phyloP scores from a whole-genome alignment of 1,140 invertebrate species.

The Drosophila lowei region DNA sequence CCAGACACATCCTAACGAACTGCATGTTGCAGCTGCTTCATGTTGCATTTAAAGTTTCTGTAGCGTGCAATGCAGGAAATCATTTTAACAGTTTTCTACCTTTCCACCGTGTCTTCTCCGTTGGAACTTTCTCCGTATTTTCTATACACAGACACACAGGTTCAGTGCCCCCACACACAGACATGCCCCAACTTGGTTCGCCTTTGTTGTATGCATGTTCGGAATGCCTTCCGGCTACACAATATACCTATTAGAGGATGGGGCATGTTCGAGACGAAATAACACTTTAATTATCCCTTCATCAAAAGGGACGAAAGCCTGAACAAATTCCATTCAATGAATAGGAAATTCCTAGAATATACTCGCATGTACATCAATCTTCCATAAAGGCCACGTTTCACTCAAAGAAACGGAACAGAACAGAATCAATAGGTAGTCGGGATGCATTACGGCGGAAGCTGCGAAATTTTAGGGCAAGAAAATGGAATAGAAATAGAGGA shows the following conservation, averaged over 20 bases:
- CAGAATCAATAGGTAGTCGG: neutral
- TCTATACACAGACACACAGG: conserved; percentile 47
- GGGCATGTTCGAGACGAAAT: conserved; percentile 3
- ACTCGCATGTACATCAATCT: too few relatives aligned
- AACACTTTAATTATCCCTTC: too few relatives aligned
- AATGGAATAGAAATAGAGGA: too few relatives aligned
- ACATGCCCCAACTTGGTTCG: conserved; percentile 58
- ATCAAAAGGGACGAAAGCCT: too few relatives aligned
- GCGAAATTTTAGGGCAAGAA: too few relatives aligned
- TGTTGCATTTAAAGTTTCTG: conserved; percentile 78
- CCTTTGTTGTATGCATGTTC: conserved; percentile 63
- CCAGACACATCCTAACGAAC: conserved; percentile 25
- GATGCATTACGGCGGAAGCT: too few relatives aligned
- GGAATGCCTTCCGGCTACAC: conserved; percentile 19
- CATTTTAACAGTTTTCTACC: conserved; percentile 76
- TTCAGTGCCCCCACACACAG: conserved; percentile 64
- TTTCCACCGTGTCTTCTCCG: conserved; percentile 22
- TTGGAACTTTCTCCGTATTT: conserved; percentile 24
- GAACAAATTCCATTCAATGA: too few relatives aligned
- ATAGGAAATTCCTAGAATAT: too few relatives aligned
- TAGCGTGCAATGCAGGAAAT: conserved; percentile 79
- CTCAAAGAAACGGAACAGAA: too few relatives aligned
- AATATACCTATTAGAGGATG: conserved; percentile 2
- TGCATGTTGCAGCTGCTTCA: conserved; percentile 54
- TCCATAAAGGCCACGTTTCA: too few relatives aligned